Conservation (phyloP, 30 jellyfish, hydroid and myxozoan genomes). For the Sanderia malayensis region DNA sequence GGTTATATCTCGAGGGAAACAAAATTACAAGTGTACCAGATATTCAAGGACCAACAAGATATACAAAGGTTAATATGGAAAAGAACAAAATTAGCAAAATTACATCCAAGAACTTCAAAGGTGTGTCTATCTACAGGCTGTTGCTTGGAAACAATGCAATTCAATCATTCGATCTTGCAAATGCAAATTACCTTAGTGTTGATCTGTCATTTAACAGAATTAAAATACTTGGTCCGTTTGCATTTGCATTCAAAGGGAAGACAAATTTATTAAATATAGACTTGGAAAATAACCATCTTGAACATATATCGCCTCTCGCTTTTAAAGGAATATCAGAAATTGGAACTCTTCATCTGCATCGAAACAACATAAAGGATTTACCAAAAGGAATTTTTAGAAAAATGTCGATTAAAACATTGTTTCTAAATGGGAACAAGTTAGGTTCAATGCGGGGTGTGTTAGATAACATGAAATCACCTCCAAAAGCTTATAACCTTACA, state of each 20-base stretch:
- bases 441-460: slow-evolving; percentile 23
- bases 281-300: slow-evolving; percentile 12
- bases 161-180: not conserved
- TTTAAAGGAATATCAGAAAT: slow-evolving; percentile 17
- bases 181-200: not conserved
- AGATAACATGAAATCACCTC: slow-evolving; percentile 22
- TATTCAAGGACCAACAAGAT: not conserved
- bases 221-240: not conserved
- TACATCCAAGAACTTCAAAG: not conserved
- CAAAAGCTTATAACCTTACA: not conserved
- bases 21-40: not conserved
- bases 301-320: not conserved
- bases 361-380: not conserved
- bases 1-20: not conserved
- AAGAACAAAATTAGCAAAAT: not conserved
- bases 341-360: slow-evolving; percentile 25
- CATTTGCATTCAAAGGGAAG: not conserved
- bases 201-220: slow-evolving; percentile 24
- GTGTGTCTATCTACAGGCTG: not conserved
- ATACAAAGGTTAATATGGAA: not conserved
- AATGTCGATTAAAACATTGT: slow-evolving; percentile 5
- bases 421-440: slow-evolving; percentile 24
- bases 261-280: not conserved
- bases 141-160: not conserved
- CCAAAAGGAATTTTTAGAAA: slow-evolving; percentile 19